Base-by-base conservation (phyloP, 2,888 invertebrate genomes). In the Melolontha melolontha region DNA sequence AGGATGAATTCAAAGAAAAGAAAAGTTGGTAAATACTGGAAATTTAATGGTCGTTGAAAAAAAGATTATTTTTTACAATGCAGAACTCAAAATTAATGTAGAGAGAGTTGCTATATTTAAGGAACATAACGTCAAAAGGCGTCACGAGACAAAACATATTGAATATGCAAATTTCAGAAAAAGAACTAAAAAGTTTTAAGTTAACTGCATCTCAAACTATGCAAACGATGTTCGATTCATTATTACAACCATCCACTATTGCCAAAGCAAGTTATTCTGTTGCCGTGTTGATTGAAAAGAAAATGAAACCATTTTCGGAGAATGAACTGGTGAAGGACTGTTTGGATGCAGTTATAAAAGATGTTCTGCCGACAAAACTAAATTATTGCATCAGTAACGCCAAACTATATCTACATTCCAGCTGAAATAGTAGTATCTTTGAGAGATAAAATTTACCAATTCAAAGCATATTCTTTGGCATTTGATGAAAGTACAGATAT, bases 21-120 rank as follows among this genome's bases (percentile, higher is more conserved):
- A 29, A 6, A 42, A 5, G 42, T n/a, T 11, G 59, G n/a, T 17
- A 41, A 59, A 59, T 4, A 59, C n/a, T 42, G 42, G n/a, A 59
- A 42, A 42, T 59, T 14, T 59, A 41, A 17, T 17, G 42, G 41
- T n/a, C n/a, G n/a, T n/a, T n/a, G 12, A 42, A 22, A 59, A 11
- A 41, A 59, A n/a, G n/a, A n/a, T n/a, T n/a, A 14, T 59, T 42
- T 42, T 59, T 59, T 16, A 22, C 17, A 42, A 42, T 42, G 4
- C 59, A 59, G n/a, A 59, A 59, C 14, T 14, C 59, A 44, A 59
- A 59, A 59, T 59, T 42, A 59, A 5, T 59, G 41, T 59, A 41
- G 6, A 14, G 11, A 59, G 14, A 12, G 51, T 51, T 12, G 51
- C 51, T 51, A 14, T 17, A 59, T 59, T 59, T 59, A 40, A 59